Base-by-base conservation (phyloP, 2,888 invertebrate species). In the Cephus spinipes region DNA sequence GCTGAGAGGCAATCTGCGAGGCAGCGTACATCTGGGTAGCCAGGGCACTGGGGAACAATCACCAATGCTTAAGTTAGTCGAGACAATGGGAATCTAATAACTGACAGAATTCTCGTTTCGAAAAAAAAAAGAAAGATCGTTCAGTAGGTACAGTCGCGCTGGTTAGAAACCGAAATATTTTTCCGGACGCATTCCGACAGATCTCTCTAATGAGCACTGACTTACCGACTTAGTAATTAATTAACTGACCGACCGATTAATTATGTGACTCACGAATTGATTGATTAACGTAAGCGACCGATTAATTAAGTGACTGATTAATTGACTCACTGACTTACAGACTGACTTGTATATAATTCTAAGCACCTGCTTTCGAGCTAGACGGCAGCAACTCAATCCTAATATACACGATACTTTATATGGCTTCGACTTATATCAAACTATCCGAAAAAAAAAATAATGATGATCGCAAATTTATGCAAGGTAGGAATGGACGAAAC, bases 11-110 rank as follows among this genome's bases (percentile, higher is more conserved):
- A 93, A 96, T 95, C 95, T 97, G 97, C 94, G 96, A 95, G 94
- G 95, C 95, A 93, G 96, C 97, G 95, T 96, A 96, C 97, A 97
- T 97, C 96, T 97, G 97, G 94, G 97, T 96, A 95, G 97, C 97
- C 95, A 97, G 97, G 96, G 97, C 97, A 96, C 97, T 97, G 96
- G 95, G 95, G 94, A 95, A 91, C 90, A 91, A 91, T 91, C 91
- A 91, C 91, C 91, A 91, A 91, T 91, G 91, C 90, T 91, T 91
- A 89, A 90, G 87, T 91, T 91, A 91, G 90, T 91, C 88, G 87
- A 90, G 87, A 88, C 87, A 85, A 87, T 88, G 87, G 86, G 83
- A 85, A 85, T 85, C 85, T 85, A 85, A 9, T 55, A 23, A 73
- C 32, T 23, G 73, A 12, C 12, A 34, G 23, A 33, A 23, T 34